Evolutionary conservation across 2,888 invertebrate genomes (phyloP), one percentile per base, ranked within the genome.

Genomic region (Aphelenchoides bicaudatus): DNA sequence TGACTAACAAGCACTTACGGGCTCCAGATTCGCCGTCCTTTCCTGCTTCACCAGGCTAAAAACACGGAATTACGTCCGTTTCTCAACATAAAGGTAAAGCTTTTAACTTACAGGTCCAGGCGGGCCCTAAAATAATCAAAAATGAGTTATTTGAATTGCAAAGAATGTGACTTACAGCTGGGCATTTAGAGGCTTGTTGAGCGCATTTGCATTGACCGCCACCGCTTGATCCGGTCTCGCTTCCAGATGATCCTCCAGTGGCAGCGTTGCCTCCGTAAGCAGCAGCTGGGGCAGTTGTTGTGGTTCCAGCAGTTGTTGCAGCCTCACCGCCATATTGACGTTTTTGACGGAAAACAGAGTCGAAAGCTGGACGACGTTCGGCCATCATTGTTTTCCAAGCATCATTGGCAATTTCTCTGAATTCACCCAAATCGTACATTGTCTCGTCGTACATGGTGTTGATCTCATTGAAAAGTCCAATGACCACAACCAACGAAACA

Each of bases 341-440:
- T 31, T 61, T 61, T 46, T 43, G 31, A 19, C 61, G 61, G 19
- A 51, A 34, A 39, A 61, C 23, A 19, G 49, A 25, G 31, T 56
- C 34, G 23, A 23, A 51, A 16, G 52, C 28, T n/a, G 52, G 52
- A 19, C 52, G 31, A 21, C 52, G 31, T 3, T 34, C 25, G 21
- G 39, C 37, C 50, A 56, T 56, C 56, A 56, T 56, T 29, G 31
- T 54, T 27, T 27, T 56, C 56, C 56, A 56, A 25, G 56, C 56
- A 23, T 51, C 56, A 8, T 31, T 38, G 37, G 56, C 54, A 19
- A 52, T 13, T n/a, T 38, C 47, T 27, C 34, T 56, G 37, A 56
- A 56, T 39, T 56, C 56, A 30, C 13, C 54, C 34, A 56, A 27
- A 16, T 56, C 56, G 19, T 31, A 21, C 56, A 56, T 56, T 23